Percentiles rank a stretch among this genome's conserved stretches.
Evolutionary conservation across 2,113 vertebrate genomes (phyloP).

Genomic region (Syngnathus floridae): DNA sequence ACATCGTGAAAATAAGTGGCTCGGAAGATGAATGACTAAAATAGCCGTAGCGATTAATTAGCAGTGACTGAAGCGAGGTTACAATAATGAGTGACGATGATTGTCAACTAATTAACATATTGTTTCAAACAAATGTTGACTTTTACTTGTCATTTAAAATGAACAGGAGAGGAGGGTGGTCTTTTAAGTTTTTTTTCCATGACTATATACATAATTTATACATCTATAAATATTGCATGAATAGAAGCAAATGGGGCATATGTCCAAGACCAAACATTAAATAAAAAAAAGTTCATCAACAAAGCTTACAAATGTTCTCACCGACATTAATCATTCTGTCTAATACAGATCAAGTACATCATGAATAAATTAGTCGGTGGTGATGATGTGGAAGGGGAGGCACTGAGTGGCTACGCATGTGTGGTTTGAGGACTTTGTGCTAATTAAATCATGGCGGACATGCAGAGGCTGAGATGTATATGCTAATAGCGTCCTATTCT

Average conservation of each 20-base stretch:
- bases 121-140: too few species aligned
- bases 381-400: conserved; percentile 11
- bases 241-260: background rate
- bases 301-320: conserved; percentile 22
- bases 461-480: conserved; percentile 15
- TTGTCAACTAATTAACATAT: too few species aligned
- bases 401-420: conserved; percentile 10
- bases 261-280: background rate
- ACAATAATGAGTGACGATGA: too few species aligned
- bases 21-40: too few species aligned
- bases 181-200: too few species aligned
- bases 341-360: conserved; percentile 50
- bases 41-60: too few species aligned
- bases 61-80: too few species aligned
- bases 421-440: conserved; percentile 31
- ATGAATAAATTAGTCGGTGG: conserved; percentile 53
- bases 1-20: too few species aligned
- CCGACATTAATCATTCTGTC: conserved; percentile 60
- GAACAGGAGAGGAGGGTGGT: too few species aligned
- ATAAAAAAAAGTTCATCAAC: background rate
- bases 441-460: conserved; percentile 47
- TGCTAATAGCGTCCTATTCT: conserved; percentile 1
- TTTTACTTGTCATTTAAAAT: too few species aligned
- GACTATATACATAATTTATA: too few species aligned
- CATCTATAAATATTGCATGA: background rate